These are phyloP conservation scores for Agrotis clavis DNA, from an alignment of 2,888 invertebrate genomes.

Conservation along the genomic window DNA sequence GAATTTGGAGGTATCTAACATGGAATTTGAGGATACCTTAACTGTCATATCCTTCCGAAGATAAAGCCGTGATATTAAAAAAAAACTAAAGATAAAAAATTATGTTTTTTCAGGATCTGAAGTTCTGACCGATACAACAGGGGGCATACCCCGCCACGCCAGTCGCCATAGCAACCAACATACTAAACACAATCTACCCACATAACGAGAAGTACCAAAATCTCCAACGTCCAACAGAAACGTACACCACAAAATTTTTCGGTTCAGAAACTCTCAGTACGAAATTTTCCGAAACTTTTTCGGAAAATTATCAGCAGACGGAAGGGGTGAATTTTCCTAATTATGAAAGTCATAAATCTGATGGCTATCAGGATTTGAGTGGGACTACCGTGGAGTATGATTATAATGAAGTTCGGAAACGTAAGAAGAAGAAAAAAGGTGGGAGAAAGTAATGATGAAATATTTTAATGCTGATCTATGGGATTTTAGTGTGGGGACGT, in stretches of 20 bases:
- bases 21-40: too few species aligned
- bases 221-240: slow-evolving; percentile 74
- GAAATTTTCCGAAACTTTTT: slow-evolving; percentile 82
- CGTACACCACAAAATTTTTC: slow-evolving; percentile 80
- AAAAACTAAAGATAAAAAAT: neutral
- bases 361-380: slow-evolving; percentile 86
- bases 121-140: slow-evolving; percentile 92
- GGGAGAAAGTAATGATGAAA: slow-evolving; percentile 32
- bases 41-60: too few species aligned
- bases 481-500: neutral
- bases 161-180: slow-evolving; percentile 85
- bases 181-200: slow-evolving; percentile 84
- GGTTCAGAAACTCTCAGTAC: slow-evolving; percentile 84
- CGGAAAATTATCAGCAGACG: slow-evolving; percentile 84
- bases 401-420: slow-evolving; percentile 73
- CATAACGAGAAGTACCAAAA: slow-evolving; percentile 84
- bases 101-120: slow-evolving; percentile 87
- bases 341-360: slow-evolving; percentile 76
- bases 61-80: too few species aligned
- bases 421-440: slow-evolving; percentile 79
- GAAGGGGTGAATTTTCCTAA: slow-evolving; percentile 83
- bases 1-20: too few species aligned
- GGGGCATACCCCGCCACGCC: slow-evolving; percentile 84
- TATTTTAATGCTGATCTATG: neutral
- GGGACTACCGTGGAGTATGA: slow-evolving; percentile 79